Evolutionary conservation across 2,888 invertebrate species (phyloP), one percentile per base, ranked within the genome.

Genomic region (Nasonia oneida): DNA sequence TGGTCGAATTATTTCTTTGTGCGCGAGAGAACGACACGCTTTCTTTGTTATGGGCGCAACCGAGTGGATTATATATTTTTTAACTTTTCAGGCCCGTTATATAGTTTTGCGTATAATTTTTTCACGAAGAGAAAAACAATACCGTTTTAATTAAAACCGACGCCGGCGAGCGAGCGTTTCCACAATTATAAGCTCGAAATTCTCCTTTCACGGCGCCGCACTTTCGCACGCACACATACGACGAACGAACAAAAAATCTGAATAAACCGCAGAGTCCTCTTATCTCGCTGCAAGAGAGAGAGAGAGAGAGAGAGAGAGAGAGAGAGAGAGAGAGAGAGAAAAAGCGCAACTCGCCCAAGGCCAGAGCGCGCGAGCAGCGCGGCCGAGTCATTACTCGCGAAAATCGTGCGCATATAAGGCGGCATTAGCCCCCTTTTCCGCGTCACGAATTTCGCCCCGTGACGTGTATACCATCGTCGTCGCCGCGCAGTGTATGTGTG

Each of bases 1-100:
- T 67, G 67, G 12, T 78, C 78, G 42, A 82, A 53, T 74, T 78
- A 81, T 78, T 78, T 42, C 85, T 78, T 81, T 81, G 73, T 81
- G 23, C 23, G n/a, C 15, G 15, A 75, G 14, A 39, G 15, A 8
- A 6, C 42, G 50, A 76, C 50, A 42, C 53, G 67, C 42, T 75
- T 80, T 80, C 84, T 80, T 80, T 80, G 80, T 84, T 61, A 47
- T 29, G 42, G 47, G 42, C 61, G n/a, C 4, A 4, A 37, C 37
- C 37, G 33, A 18, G 8, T 61, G 18, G 23, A 29, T 29, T 29
- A 29, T 29, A 29, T 29, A 23, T n/a, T 57, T 37, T 37, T 37
- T 37, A 37, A 50, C 18, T 61, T 47, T 47, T 47, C 10, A 47
- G 47, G 12, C 47, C 10, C 47, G 47, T 8, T 47, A 37, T 37